Percentiles rank a stretch among this genome's conserved stretches.
Evolutionary conservation across 2,797 vertebrate species (phyloP).

Genomic region (Peromyscus attwateri): DNA sequence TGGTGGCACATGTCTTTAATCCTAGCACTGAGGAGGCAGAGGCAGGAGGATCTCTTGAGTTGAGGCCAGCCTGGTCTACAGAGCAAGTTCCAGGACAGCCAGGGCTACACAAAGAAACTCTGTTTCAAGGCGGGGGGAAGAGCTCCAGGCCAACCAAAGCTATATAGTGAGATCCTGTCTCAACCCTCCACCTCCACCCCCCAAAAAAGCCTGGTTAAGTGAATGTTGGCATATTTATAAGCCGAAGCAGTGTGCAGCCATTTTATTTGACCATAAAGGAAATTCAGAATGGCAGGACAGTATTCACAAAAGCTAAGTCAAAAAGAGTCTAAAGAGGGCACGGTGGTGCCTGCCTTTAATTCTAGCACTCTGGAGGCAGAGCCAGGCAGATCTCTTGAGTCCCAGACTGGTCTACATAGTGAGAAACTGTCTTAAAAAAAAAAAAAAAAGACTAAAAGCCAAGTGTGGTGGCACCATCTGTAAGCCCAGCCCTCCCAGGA

Average conservation of each 20-base stretch:
- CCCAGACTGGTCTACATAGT: background rate
- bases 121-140: too few species aligned
- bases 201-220: background rate
- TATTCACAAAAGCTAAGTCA: background rate
- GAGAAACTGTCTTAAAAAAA: background rate
- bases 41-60: background rate
- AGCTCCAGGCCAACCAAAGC: background rate
- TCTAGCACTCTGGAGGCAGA: background rate
- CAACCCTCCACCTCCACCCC: too few species aligned
- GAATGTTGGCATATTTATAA: background rate
- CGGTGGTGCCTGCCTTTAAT: background rate
- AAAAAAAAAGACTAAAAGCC: background rate
- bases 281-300: background rate
- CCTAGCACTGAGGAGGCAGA: background rate
- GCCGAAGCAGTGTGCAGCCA: background rate
- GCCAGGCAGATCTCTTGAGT: background rate
- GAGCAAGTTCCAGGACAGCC: background rate
- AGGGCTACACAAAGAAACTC: background rate
- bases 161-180: background rate
- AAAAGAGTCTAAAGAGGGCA: background rate
- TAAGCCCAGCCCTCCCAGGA: background rate
- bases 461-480: too few species aligned
- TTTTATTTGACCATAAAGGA: constrained; percentile 16
- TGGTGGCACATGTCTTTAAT: background rate
- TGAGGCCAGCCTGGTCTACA: background rate